These are phyloP conservation scores for Philonicus albiceps DNA, from an alignment of 2,888 invertebrate species.

Conservation along the genomic window DNA sequence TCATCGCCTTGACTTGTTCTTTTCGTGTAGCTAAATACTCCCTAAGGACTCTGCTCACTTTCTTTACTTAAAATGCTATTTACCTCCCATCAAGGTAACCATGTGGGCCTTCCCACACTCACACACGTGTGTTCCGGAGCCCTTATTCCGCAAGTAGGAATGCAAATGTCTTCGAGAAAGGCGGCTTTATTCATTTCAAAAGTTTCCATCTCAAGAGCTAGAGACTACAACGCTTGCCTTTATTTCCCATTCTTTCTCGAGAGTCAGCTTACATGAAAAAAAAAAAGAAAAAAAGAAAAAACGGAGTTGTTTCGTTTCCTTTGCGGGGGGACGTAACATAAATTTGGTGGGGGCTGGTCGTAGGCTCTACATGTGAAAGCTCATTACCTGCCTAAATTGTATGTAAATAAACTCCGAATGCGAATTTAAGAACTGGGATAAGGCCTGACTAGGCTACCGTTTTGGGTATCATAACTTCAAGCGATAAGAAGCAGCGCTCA, in stretches of 20 bases:
- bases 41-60: constrained; percentile 34
- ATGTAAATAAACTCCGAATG: constrained; percentile 33
- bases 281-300: neutral
- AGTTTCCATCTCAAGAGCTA: constrained; percentile 9
- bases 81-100: constrained; percentile 39
- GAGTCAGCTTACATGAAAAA: neutral
- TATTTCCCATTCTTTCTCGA: constrained; percentile 27
- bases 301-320: neutral
- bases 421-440: constrained; percentile 37
- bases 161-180: constrained; percentile 27
- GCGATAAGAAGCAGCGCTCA: neutral
- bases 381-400: constrained; percentile 40
- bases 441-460: neutral
- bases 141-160: neutral
- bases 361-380: constrained; percentile 25
- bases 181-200: constrained; percentile 35
- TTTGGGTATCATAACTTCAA: neutral
- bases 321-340: neutral
- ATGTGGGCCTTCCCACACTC: neutral
- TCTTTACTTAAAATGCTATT: constrained; percentile 32
- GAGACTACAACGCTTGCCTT: constrained; percentile 34
- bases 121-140: neutral
- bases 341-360: constrained; percentile 22
- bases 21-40: constrained; percentile 37
- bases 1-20: constrained; percentile 33